Percentiles rank a stretch among this genome's conserved stretches.
These are phyloP conservation scores for Baccha elongata DNA, from an alignment of 2,888 invertebrate species.

Conservation along the genomic window DNA sequence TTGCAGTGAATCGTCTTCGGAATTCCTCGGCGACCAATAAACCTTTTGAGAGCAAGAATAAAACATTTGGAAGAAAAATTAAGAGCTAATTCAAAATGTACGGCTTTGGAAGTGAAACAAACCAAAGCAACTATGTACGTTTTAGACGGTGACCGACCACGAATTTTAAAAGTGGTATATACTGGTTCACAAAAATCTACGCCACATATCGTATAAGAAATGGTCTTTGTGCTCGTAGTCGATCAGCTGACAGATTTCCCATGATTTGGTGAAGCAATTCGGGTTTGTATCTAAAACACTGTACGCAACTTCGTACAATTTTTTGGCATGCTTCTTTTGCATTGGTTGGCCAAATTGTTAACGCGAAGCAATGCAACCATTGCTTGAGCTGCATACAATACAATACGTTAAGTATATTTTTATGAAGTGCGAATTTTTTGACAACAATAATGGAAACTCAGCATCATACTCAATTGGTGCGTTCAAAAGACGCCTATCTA, in stretches of 20 bases:
- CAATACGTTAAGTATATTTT: conserved; percentile 40
- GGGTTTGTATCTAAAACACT: too few relatives aligned
- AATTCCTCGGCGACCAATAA: too few relatives aligned
- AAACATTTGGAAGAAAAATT: too few relatives aligned
- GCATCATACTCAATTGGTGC: conserved; percentile 43
- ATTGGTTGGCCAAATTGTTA: conserved; percentile 37
- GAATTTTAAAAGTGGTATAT: conserved; percentile 40
- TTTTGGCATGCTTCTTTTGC: conserved; percentile 14
- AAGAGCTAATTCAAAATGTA: too few relatives aligned
- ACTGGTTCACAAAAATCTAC: conserved; percentile 62
- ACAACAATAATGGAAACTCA: conserved; percentile 31
- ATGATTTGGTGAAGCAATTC: conserved; percentile 40
- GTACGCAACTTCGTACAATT: conserved; percentile 29
- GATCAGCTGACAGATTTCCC: conserved; percentile 47
- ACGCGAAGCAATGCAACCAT: too few relatives aligned
- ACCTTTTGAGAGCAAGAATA: too few relatives aligned
- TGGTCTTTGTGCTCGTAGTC: conserved; percentile 31
- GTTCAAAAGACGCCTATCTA: conserved; percentile 35
- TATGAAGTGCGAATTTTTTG: conserved; percentile 25
- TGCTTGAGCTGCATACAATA: conserved; percentile 35
- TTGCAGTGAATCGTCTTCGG: too few relatives aligned
- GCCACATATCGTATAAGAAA: neutral
- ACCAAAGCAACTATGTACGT: conserved; percentile 59
- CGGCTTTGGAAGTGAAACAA: conserved; percentile 55
- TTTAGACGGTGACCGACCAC: conserved; percentile 44